Conservation (phyloP, 1,140 invertebrate species). For the Euura lappo region DNA sequence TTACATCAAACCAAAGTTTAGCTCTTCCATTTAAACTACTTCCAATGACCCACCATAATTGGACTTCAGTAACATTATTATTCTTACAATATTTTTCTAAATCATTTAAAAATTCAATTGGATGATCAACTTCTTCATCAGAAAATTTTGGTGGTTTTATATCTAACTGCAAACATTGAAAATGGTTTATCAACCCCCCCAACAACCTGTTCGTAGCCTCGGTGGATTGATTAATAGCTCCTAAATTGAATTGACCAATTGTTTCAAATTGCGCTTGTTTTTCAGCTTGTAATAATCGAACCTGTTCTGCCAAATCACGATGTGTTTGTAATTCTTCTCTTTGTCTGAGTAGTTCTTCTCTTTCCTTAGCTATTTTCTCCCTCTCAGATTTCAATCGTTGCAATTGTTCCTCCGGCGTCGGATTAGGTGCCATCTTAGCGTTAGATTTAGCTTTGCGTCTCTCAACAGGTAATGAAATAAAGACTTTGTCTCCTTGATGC, state of each 20-base stretch:
- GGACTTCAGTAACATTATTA: not conserved
- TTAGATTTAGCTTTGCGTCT: not conserved
- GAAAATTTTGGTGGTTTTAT: not conserved
- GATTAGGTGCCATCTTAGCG: not conserved
- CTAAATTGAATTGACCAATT: not conserved
- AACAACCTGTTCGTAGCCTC: not conserved
- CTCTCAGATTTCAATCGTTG: not conserved
- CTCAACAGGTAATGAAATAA: not conserved
- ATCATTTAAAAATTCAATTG: not conserved
- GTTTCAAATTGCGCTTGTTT: not conserved
- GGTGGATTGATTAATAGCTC: not conserved
- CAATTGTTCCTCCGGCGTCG: not conserved
- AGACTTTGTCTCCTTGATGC: not conserved
- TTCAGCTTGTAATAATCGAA: not conserved
- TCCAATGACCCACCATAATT: not conserved
- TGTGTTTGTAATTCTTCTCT: not conserved
- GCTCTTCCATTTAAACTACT: not conserved
- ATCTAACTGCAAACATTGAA: not conserved
- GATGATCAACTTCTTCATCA: not conserved
- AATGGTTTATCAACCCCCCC: not conserved
- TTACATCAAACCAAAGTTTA: not conserved
- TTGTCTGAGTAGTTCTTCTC: not conserved
- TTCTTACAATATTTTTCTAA: not conserved
- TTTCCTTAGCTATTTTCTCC: not conserved
- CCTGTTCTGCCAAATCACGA: not conserved